Conservation (phyloP, 2,113 vertebrate genomes). For the Onychostoma macrolepis region DNA sequence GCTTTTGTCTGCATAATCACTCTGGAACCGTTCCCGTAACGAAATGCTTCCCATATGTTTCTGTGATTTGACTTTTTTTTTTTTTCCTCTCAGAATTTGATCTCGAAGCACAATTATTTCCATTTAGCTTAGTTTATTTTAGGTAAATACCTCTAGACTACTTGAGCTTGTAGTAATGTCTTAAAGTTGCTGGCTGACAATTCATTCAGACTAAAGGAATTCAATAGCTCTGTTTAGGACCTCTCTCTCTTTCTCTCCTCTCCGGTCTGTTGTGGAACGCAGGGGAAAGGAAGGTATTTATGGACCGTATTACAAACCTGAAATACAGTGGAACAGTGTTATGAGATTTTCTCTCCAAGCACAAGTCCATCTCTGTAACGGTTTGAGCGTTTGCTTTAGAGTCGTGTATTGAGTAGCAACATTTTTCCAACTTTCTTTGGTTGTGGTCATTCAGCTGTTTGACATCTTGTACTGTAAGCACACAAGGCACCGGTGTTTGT, state of each 20-base stretch:
- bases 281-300: conserved; percentile 20
- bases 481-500: neutral
- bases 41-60: conserved; percentile 28
- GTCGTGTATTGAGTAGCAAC: neutral
- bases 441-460: neutral
- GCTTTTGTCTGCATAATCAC: neutral
- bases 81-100: conserved; percentile 1
- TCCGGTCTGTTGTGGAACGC: conserved; percentile 12
- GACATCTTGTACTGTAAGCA: neutral
- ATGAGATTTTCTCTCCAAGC: conserved; percentile 3
- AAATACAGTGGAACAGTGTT: conserved; percentile 13
- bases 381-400: conserved; percentile 3
- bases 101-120: conserved; percentile 47
- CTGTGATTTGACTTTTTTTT: conserved; percentile 18
- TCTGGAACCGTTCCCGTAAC: neutral
- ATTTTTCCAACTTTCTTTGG: neutral
- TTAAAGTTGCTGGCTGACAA: conserved; percentile 52
- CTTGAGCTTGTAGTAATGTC: conserved; percentile 40
- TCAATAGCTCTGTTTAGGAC: conserved; percentile 54
- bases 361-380: neutral
- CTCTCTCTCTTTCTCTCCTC: neutral
- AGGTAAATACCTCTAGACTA: conserved; percentile 49
- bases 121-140: conserved; percentile 48
- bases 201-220: conserved; percentile 52
- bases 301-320: conserved; percentile 6